Evolutionary conservation across 2,113 vertebrate genomes (phyloP), one percentile per base, ranked within the genome.

Genomic region (Spilogale gracilis): DNA sequence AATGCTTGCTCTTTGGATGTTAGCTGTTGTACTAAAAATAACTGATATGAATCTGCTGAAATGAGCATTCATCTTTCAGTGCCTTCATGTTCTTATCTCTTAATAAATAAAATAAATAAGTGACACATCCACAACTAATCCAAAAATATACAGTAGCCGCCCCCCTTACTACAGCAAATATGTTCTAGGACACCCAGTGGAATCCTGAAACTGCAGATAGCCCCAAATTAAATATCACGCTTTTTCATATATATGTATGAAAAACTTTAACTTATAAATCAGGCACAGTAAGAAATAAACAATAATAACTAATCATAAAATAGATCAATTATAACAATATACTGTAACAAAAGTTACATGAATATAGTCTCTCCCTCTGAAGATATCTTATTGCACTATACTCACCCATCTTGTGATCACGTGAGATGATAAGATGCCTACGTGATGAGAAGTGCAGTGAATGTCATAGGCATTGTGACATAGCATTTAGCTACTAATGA

Each of bases 91-190:
- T 88, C 74, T 91, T 82, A 69, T 23, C 5, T 30, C 32, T 78
- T 79, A 56, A 50, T 71, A 86, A 96, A 69, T 9, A 30, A 52
- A 86, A 79, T n/a, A 91, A 88, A 38, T 38, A 69, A 94, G 45
- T n/a, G 96, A 65, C 13, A 43, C 56, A 38, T 95, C 43, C 74
- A 90, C 93, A 96, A 86, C 25, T 61, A 87, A 96, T 30, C 9
- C 54, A 63, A 84, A 83, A 69, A 67, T 65, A 78, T 3, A 79
- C 76, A 54, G 76, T 54, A 52, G 76, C 20, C 38, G 38, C 2
- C 2, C 27, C 76, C 27, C 1, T 54, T 54, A 54, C 4, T 50
- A 32, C 50, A 79, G 30, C 9, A 7, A 48, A 78, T 52, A 17
- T 30, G 45, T 78, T 78, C 48, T 8, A 78, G n/a, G 76, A 79